Percentiles rank a stretch among this genome's conserved stretches.
Evolutionary conservation across 2,113 vertebrate species (phyloP).

Genomic region (Elephas maximus): DNA sequence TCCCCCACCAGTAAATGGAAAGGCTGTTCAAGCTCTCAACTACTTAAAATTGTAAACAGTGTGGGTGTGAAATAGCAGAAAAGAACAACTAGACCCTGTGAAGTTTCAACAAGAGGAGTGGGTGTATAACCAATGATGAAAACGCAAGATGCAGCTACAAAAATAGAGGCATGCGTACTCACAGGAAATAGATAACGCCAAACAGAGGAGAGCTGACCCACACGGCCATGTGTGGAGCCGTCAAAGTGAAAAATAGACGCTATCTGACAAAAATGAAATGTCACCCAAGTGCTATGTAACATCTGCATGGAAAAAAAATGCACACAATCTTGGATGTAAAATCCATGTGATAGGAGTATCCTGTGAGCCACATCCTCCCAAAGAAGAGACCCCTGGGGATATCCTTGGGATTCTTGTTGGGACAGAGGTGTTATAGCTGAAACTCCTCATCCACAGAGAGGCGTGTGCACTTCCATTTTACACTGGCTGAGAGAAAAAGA

Average conservation of each 20-base stretch:
- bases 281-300: not conserved
- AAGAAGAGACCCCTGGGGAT: not conserved
- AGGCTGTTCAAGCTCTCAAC: conserved; percentile 31
- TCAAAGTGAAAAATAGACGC: not conserved
- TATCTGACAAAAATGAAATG: not conserved
- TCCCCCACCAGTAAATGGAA: not conserved
- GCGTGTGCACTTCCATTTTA: not conserved
- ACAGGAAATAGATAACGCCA: not conserved
- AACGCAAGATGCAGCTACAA: conserved; percentile 14
- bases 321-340: not conserved
- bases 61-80: conserved; percentile 69
- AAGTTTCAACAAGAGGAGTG: conserved; percentile 64
- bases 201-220: not conserved
- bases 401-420: rapidly evolving
- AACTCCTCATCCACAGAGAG: not conserved
- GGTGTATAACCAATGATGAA: conserved; percentile 53
- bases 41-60: conserved; percentile 57
- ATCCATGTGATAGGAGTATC: not conserved
- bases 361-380: not conserved
- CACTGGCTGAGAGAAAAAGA: rapidly evolving
- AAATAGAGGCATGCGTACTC: not conserved
- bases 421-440: not conserved
- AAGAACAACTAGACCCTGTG: conserved; percentile 71
- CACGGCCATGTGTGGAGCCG: not conserved
- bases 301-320: not conserved